Evolutionary conservation across 2,888 invertebrate genomes (phyloP), one percentile per base, ranked within the genome.

Genomic region (Eilema caniola): DNA sequence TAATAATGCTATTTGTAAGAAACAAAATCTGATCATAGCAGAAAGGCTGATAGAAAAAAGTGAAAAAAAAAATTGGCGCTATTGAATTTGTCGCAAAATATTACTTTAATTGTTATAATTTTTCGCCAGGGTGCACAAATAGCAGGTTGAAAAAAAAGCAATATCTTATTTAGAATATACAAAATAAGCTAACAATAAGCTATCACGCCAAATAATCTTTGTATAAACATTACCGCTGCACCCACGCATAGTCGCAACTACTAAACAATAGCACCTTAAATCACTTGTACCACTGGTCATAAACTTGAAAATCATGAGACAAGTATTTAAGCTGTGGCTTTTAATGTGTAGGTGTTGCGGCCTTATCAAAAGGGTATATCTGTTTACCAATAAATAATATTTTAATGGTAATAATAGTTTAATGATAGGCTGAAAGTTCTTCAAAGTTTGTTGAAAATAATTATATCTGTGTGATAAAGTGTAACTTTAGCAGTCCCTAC

Each of bases 201-300:
- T 3, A 28, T 37, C 41, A 16, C 14, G 67, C 68, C 71, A 73
- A 78, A 80, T 79, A 80, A 75, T 82, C 83, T 80, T 75, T 78
- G 81, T 80, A 77, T 82, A 70, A 72, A 72, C 80, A 79, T 79
- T 75, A 59, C 69, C 64, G 69, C 63, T 68, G 64, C 41, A 66
- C 70, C 70, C 70, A 70, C 70, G 65, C 57, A 31, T 31, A 41
- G 67, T 66, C 75, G 67, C 63, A 77, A 66, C 71, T 78, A 80
- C 83, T 81, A 85, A 80, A 85, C 85, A 86, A 85, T 83, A 77
- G 78, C 68, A 64, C 72, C 79, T 82, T 85, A 86, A 85, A 86
- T 86, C 83, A 83, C 80, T 82, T 78, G 74, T 66, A 78, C 76
- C 81, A 82, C 83, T 76, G 79, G 67, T 76, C 75, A 73, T 74